These are phyloP conservation scores for Struthidea cinerea DNA, from an alignment of 2,113 vertebrate genomes.

Conservation along the genomic window DNA sequence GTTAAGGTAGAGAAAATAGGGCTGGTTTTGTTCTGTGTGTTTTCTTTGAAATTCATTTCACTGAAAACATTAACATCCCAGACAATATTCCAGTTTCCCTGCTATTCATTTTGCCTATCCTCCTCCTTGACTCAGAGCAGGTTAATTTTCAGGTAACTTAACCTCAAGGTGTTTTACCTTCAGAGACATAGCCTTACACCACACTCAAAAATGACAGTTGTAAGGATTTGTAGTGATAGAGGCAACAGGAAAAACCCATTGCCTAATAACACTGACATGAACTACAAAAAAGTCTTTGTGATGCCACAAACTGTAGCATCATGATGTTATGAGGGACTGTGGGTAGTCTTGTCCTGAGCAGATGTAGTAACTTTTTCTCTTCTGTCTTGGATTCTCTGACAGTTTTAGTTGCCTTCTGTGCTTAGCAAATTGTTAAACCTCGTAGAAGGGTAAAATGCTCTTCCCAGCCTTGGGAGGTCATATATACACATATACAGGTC, in stretches of 20 bases:
- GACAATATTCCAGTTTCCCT: neutral
- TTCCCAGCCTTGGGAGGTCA: neutral
- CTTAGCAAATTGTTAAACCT: neutral
- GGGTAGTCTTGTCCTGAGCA: neutral
- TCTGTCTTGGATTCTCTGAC: neutral
- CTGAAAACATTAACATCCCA: neutral
- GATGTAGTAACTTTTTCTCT: neutral
- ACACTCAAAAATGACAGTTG: neutral
- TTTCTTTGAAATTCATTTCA: neutral
- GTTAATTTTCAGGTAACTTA: neutral
- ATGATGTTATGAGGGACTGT: neutral
- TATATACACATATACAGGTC: neutral
- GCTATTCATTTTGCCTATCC: neutral
- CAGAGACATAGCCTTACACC: neutral
- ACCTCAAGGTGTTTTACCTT: neutral
- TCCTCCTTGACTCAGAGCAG: neutral
- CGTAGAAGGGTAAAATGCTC: neutral
- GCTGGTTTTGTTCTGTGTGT: neutral
- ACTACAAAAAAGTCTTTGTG: neutral
- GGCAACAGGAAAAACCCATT: neutral
- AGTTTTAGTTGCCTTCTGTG: neutral
- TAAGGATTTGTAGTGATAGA: neutral
- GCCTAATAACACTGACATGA: neutral
- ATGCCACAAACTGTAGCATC: neutral
- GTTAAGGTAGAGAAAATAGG: slow-evolving; percentile 78